Evolutionary conservation across 2,113 vertebrate species (phyloP), one percentile per base, ranked within the genome.

Genomic region (Riparia riparia): DNA sequence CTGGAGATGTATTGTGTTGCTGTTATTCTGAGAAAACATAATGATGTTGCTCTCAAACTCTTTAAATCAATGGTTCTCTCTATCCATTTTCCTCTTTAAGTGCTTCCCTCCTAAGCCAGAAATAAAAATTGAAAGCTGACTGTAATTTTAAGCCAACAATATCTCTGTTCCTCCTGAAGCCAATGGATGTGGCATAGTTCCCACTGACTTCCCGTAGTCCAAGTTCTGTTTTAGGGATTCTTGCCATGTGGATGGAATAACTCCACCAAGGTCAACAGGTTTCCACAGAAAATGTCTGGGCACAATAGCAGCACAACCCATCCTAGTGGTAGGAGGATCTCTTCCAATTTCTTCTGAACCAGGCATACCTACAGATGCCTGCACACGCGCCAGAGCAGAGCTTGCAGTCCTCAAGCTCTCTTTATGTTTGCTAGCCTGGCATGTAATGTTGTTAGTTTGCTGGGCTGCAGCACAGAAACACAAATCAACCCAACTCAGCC

Each of bases 81-180:
- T 49, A 47, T 32, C 25, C 7, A 21, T 88, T 85, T 89, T 91
- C 58, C 4, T 66, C 54, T 86, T 45, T n/a, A 74, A 90, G 32
- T 28, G 37, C 26, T 74, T 86, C 24, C 41, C 41, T 90, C 50
- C 22, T 71, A 72, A 82, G 69, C 28, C 66, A 93, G 74, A 91
- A 94, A 85, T 69, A 94, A 93, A 88, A 95, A 85, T 16, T 87
- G 80, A 90, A 92, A 89, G 25, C 54, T 79, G 73, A 95, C 69
- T 76, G 73, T 50, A 72, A 61, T 76, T 91, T 92, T 72, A 89
- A 76, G 56, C 37, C n/a, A 81, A 68, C 20, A 79, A 39, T 71
- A 81, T 64, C 41, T 32, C 34, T 73, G 17, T 21, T 96, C 39
- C 24, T 88, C 65, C 58, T 66, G 63, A 88, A 96, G 42, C 66